A percentile compares a stretch with the other conserved stretches of the same genome.
phyloP scores from a whole-genome alignment of 1,140 invertebrate species.

The Scylla paramamosain region DNA sequence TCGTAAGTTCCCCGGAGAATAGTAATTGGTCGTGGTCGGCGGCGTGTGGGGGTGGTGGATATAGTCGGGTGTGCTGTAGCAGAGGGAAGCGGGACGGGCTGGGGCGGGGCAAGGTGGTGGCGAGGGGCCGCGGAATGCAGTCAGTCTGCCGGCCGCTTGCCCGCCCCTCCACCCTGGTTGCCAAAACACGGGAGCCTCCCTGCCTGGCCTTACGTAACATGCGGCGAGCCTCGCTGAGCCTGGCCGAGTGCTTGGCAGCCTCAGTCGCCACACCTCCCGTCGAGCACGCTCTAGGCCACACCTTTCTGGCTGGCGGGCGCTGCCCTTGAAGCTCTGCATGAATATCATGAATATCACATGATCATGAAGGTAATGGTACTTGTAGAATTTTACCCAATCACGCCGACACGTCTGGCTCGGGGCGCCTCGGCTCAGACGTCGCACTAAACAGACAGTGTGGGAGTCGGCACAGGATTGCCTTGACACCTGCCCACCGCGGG shows the following conservation, averaged over 20 bases:
- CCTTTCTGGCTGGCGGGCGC: neutral
- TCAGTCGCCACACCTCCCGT: neutral
- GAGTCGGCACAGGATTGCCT: neutral
- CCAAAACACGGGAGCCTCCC: constrained; percentile 9
- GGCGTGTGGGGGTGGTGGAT: neutral
- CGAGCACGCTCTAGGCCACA: neutral
- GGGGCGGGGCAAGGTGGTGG: neutral
- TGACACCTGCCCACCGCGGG: neutral
- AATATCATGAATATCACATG: too few species aligned
- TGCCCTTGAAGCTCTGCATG: too few species aligned
- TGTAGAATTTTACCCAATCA: neutral
- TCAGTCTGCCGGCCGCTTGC: constrained; percentile 16
- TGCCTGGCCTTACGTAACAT: neutral
- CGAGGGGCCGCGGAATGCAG: constrained; percentile 1
- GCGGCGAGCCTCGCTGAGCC: neutral
- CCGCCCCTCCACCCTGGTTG: constrained; percentile 7
- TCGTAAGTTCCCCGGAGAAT: neutral
- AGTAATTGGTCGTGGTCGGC: neutral
- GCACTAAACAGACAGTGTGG: too few species aligned
- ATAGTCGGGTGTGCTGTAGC: neutral
- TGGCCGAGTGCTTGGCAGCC: neutral
- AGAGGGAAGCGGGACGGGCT: neutral
- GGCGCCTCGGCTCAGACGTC: neutral
- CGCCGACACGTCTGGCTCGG: neutral
- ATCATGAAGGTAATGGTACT: too few species aligned